A percentile compares a stretch with the other conserved stretches of the same genome.
phyloP scores from a whole-genome alignment of 2,888 invertebrate genomes.

The Drosophila rellima region DNA sequence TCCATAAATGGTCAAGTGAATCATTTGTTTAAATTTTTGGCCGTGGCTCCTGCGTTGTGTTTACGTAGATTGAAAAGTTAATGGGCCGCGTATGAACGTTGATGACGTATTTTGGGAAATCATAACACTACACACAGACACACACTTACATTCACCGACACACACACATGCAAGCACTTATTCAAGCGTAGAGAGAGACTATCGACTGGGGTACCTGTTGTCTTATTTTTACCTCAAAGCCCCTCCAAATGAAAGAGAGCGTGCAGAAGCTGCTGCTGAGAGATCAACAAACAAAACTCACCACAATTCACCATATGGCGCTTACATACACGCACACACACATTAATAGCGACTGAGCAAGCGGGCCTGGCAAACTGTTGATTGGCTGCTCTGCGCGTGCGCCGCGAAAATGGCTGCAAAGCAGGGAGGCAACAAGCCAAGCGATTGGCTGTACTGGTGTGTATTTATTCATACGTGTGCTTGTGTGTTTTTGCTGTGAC shows the following conservation, averaged over 20 bases:
- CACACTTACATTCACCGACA: constrained; percentile 6
- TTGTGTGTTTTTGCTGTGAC: constrained; percentile 48
- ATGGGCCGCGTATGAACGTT: constrained; percentile 62
- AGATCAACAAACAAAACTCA: constrained; percentile 49
- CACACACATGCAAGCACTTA: too few relatives aligned
- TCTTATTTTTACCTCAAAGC: constrained; percentile 71
- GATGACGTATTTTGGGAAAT: constrained; percentile 82
- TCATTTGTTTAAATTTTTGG: constrained; percentile 71
- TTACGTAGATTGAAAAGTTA: constrained; percentile 72
- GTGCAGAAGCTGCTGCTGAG: constrained; percentile 17
- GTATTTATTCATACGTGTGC: constrained; percentile 2
- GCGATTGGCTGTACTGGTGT: constrained; percentile 68
- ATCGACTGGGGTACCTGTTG: constrained; percentile 74
- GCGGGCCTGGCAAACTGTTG: constrained; percentile 84
- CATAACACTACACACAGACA: constrained; percentile 65
- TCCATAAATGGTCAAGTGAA: constrained; percentile 81
- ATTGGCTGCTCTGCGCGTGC: constrained; percentile 85
- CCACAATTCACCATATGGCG: constrained; percentile 38
- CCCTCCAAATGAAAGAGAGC: constrained; percentile 33
- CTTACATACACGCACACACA: constrained; percentile 21
- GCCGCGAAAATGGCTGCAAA: constrained; percentile 86
- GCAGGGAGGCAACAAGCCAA: constrained; percentile 83
- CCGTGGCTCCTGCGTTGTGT: constrained; percentile 49
- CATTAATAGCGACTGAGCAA: constrained; percentile 18
- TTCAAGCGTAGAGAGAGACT: background rate